Evolutionary conservation across 2,888 invertebrate genomes (phyloP).

Genomic region (Anarsia innoxiella): DNA sequence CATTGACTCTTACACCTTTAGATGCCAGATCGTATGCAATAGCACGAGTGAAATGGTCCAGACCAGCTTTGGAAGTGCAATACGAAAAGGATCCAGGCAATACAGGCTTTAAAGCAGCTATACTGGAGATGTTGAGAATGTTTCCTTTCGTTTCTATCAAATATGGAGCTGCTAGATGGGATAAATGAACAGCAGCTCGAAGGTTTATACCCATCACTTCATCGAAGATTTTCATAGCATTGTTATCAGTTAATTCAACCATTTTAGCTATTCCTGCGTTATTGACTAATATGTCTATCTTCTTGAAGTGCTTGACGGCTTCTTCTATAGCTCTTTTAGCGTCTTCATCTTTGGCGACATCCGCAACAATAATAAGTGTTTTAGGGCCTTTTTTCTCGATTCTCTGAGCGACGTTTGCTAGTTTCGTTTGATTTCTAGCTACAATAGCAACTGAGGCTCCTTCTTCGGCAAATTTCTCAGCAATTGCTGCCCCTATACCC

Average conservation of each 20-base stretch:
- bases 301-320: conserved; percentile 15
- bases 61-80: conserved; percentile 16
- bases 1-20: conserved; percentile 18
- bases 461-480: conserved; percentile 71
- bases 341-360: conserved; percentile 18
- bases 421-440: conserved; percentile 77
- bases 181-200: conserved; percentile 14
- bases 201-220: conserved; percentile 15
- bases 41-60: conserved; percentile 18
- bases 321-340: conserved; percentile 12
- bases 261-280: conserved; percentile 15
- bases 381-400: conserved; percentile 9
- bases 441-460: conserved; percentile 74
- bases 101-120: not conserved
- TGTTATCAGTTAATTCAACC: too few species aligned
- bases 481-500: conserved; percentile 78
- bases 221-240: conserved; percentile 14
- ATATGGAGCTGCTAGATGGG: conserved; percentile 15
- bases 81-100: conserved; percentile 6
- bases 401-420: conserved; percentile 64
- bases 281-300: conserved; percentile 19
- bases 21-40: conserved; percentile 17
- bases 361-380: conserved; percentile 15
- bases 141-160: conserved; percentile 20
- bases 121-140: conserved; percentile 22